Conservation (phyloP, 2,888 invertebrate species). For the Cosmia pyralina region DNA sequence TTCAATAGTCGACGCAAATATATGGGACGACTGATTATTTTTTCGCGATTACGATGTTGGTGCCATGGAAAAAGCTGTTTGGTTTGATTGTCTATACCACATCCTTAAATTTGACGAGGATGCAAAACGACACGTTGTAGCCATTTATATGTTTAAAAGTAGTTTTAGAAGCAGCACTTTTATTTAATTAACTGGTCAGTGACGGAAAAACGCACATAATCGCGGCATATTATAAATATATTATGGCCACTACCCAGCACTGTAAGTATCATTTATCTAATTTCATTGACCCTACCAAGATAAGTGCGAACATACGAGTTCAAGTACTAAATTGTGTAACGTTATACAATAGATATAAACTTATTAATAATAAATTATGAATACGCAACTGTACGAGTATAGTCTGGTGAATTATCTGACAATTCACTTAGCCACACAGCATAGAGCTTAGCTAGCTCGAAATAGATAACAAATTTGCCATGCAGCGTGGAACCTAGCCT, state of each 20-base stretch:
- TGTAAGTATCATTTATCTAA: conserved; percentile 49
- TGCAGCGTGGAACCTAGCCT: too few species aligned
- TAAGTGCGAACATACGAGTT: conserved; percentile 51
- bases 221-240: background rate
- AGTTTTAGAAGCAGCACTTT: background rate
- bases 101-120: too few species aligned
- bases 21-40: too few species aligned
- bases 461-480: too few species aligned
- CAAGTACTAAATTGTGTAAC: conserved; percentile 60
- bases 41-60: too few species aligned
- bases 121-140: too few species aligned
- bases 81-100: too few species aligned
- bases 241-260: conserved; percentile 34
- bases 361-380: background rate
- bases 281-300: conserved; percentile 60
- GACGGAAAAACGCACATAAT: background rate
- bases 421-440: too few species aligned
- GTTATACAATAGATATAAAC: conserved; percentile 49
- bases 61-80: too few species aligned
- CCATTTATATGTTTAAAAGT: too few species aligned
- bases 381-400: background rate
- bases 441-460: too few species aligned
- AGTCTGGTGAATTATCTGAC: background rate
- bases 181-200: background rate
- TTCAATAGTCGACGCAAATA: too few species aligned